Conservation (phyloP, 2,113 vertebrate genomes). For the Nyctibius bracteatus region DNA sequence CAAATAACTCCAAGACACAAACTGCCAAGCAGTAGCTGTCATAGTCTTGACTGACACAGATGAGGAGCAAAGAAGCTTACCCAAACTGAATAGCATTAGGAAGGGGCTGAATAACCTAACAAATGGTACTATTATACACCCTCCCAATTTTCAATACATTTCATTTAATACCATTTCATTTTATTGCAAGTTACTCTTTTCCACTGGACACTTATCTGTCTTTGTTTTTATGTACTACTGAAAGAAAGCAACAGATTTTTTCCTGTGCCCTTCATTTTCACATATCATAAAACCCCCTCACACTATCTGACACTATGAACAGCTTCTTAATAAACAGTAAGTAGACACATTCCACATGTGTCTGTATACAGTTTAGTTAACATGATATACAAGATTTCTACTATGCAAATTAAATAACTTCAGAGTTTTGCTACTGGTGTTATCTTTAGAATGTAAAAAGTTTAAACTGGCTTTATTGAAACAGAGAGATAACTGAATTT, state of each 20-base stretch:
- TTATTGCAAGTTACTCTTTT: not conserved
- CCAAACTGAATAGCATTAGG: not conserved
- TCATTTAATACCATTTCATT: not conserved
- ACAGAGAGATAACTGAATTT: not conserved
- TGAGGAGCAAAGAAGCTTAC: not conserved
- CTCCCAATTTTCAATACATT: not conserved
- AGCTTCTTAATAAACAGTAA: not conserved
- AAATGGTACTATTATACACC: not conserved
- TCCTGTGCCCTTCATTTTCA: not conserved
- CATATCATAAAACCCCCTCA: not conserved
- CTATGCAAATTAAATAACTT: not conserved
- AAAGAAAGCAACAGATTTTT: not conserved
- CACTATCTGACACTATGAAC: too few relatives aligned
- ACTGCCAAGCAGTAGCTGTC: not conserved
- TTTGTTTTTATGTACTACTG: not conserved
- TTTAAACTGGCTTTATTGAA: not conserved
- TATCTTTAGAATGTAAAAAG: not conserved
- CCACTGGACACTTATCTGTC: not conserved
- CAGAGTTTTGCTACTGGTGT: not conserved
- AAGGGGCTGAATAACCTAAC: not conserved
- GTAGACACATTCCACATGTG: fast-evolving
- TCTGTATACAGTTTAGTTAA: not conserved
- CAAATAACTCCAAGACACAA: not conserved
- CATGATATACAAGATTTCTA: not conserved
- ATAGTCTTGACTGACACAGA: not conserved